Evolutionary conservation across 2,888 invertebrate species (phyloP), one percentile per base, ranked within the genome.

Genomic region (Cryptosula pallasiana): DNA sequence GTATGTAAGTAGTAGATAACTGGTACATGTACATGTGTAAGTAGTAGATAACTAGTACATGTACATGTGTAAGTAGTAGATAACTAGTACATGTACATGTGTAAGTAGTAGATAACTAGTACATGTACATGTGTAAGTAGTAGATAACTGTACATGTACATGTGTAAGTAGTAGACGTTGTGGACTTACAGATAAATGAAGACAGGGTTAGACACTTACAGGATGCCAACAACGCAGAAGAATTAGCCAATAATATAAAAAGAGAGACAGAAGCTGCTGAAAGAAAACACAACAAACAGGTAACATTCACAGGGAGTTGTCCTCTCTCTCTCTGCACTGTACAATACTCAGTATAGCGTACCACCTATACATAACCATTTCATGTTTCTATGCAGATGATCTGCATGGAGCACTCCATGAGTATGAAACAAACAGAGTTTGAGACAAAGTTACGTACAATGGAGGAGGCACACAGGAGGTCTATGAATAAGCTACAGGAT

Each of bases 271-370:
- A 83, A 54, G 75, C 78, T 5, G 79, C 79, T 2, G 76, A 79
- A 16, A 76, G 82, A 32, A 82, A 81, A 74, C 81, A 75, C 71
- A 76, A 77, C 20, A 82, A 82, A 77, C 80, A 83, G 80, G 82
- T 81, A 20, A 25, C 5, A 20, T 45, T 9, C 20, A 45, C 20
- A 45, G 9, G 45, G 45, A 45, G 45, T 45, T 45, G 20, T 45
- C 45, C 45, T 45, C 45, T 45, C 45, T 45, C 20, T 45, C 9
- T 45, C 9, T 9, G n/a, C n/a, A n/a, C n/a, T n/a, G n/a, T n/a
- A n/a, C n/a, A n/a, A n/a, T n/a, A n/a, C n/a, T n/a, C n/a, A n/a
- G n/a, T n/a, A n/a, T n/a, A n/a, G n/a, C n/a, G n/a, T n/a, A n/a
- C n/a, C n/a, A n/a, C n/a, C n/a, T n/a, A n/a, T n/a, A n/a, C n/a